phyloP scores from a whole-genome alignment of 64 coral and sea anemone genomes.

The Actinia equina region DNA sequence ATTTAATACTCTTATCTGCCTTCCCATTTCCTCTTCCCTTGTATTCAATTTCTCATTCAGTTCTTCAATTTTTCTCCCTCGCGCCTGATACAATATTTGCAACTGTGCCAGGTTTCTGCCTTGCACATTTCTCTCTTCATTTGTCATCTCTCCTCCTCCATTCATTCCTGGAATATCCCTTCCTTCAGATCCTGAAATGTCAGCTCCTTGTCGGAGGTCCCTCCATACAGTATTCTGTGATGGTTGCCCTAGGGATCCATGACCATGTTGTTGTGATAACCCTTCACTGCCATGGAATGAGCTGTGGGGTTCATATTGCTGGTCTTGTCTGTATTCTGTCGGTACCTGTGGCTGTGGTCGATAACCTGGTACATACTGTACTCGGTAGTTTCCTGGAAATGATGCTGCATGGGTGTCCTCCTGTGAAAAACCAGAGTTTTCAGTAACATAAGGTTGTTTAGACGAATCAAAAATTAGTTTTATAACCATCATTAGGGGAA shows the following conservation, averaged over 20 bases:
- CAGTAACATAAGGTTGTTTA: no score
- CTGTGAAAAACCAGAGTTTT: neutral
- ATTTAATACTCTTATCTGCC: conserved; percentile 84
- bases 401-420: neutral
- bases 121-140: neutral
- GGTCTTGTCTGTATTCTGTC: neutral
- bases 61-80: conserved; percentile 89
- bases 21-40: conserved; percentile 81
- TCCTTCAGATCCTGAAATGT: neutral
- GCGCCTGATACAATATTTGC: conserved; percentile 78
- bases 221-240: conserved; percentile 6
- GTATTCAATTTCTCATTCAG: conserved; percentile 59
- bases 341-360: neutral
- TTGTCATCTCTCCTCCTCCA: neutral
- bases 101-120: conserved; percentile 47
- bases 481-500: no score
- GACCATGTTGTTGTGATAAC: neutral
- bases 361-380: conserved; percentile 42
- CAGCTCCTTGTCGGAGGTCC: neutral
- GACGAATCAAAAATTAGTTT: no score
- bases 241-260: neutral
- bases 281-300: neutral
- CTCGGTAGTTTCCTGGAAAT: conserved; percentile 50
- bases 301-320: neutral
- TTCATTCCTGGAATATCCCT: neutral